Evolutionary conservation across 2,888 invertebrate genomes (phyloP).

Genomic region (Exocentrus adspersus): DNA sequence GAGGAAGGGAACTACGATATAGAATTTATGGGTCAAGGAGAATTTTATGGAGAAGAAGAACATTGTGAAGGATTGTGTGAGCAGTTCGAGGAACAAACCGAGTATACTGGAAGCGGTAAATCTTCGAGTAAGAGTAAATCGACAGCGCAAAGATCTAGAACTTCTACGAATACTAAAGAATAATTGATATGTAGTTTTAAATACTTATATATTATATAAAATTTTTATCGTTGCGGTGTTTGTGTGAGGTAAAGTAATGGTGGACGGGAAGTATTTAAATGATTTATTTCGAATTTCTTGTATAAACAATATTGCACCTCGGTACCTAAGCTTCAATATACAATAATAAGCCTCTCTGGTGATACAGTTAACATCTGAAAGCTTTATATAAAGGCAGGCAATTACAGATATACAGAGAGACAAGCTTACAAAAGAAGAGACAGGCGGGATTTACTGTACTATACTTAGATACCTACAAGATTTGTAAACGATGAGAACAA

Average conservation of each 20-base stretch:
- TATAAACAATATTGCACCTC: slow-evolving; percentile 62
- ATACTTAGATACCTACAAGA: slow-evolving; percentile 14
- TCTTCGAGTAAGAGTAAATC: slow-evolving; percentile 16
- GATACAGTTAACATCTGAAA: slow-evolving; percentile 55
- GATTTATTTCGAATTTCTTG: slow-evolving; percentile 51
- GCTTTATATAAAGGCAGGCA: slow-evolving; percentile 50
- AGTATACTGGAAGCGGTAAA: slow-evolving; percentile 10
- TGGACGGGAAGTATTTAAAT: slow-evolving; percentile 30
- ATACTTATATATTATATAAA: neutral
- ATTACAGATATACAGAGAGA: slow-evolving; percentile 38
- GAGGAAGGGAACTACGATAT: slow-evolving; percentile 30
- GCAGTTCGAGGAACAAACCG: slow-evolving; percentile 12
- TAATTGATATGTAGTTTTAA: neutral
- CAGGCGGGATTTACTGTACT: slow-evolving; percentile 38
- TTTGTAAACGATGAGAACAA: slow-evolving; percentile 8
- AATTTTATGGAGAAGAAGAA: slow-evolving; percentile 6
- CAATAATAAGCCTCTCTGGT: slow-evolving; percentile 56
- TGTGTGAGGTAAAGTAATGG: no score
- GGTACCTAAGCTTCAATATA: slow-evolving; percentile 52
- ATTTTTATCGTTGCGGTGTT: no score
- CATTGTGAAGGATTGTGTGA: neutral
- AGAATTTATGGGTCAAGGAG: slow-evolving; percentile 17
- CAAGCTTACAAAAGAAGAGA: slow-evolving; percentile 40
- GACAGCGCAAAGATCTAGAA: neutral
- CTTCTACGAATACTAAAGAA: slow-evolving; percentile 1